Base-by-base conservation (phyloP, 2,888 invertebrate species). In the Xanthorhoe designata region DNA sequence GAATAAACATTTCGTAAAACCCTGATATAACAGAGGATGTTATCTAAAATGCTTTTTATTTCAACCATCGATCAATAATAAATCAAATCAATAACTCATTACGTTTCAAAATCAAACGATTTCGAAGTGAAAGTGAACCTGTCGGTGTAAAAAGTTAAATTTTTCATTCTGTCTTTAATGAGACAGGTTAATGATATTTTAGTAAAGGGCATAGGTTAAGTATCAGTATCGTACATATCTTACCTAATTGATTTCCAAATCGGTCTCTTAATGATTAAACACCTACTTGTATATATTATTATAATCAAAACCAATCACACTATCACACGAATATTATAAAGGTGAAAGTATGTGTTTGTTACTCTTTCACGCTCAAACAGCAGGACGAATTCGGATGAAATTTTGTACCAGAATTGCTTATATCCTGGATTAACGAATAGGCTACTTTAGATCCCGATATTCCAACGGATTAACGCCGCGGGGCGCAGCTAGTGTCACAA, bases 91-190 rank as follows among this genome's bases (percentile, higher is more conserved):
- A 55, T 56, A 18, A 55, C 24, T 67, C 60, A 64, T 63, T 56
- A 53, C 60, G 24, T 55, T 71, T 75, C 70, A 75, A 66, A 67
- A 61, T 68, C 74, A 74, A 79, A 73, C 78, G 75, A 80, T 80
- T 81, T 80, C 73, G 70, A 76, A 78, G 85, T 78, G 87, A 87
- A 88, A 88, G 87, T 81, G 71, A 75, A 60, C 71, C 35, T n/a
- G 66, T 76, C 70, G 71, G 75, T 74, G 69, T 64, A 74, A 70
- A 66, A 75, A 72, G 75, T 76, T 77, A 80, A 78, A 80, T 82
- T 83, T 85, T 85, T 84, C 80, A 84, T 79, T 81, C 73, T 59
- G 69, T 71, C 77, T 76, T 75, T 86, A 89, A 88, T 87, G 82
- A 85, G 88, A 79, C 79, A 77, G 76, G 70, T 74, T 81, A 76